Conservation (phyloP, 1,140 invertebrate species). For the Diabrotica undecimpunctata region DNA sequence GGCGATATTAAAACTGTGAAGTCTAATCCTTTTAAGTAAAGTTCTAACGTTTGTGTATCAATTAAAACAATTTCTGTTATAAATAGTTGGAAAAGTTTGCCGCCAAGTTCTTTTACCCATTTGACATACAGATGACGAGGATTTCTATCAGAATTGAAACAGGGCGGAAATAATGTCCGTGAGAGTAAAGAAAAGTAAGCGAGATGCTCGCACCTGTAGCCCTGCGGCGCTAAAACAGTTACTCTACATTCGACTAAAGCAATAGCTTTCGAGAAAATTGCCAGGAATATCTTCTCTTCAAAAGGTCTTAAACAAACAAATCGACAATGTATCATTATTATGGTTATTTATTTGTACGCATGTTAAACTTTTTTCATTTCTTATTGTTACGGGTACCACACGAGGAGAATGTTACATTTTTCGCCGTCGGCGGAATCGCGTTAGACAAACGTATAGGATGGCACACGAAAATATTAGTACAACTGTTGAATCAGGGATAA, state of each 20-base stretch:
- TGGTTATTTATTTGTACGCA: not conserved
- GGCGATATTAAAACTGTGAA: too few species aligned
- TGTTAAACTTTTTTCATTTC: slow-evolving; percentile 1
- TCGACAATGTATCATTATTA: slow-evolving; percentile 2
- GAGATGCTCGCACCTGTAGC: not conserved
- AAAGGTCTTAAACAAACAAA: slow-evolving; percentile 1
- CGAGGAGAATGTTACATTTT: not conserved
- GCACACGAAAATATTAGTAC: not conserved
- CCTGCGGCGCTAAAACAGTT: not conserved
- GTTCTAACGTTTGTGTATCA: too few species aligned
- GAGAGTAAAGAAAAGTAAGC: not conserved
- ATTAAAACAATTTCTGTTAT: too few species aligned
- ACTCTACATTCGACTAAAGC: too few species aligned
- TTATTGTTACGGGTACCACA: not conserved
- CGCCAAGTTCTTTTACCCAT: too few species aligned
- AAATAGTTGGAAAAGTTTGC: too few species aligned
- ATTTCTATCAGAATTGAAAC: too few species aligned
- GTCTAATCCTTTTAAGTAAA: too few species aligned
- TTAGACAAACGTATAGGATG: not conserved
- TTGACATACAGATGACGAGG: too few species aligned
- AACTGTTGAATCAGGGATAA: too few species aligned
- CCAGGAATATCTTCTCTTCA: not conserved
- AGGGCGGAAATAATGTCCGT: not conserved
- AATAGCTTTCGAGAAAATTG: not conserved
- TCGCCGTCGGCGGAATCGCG: not conserved